Evolutionary conservation across 2,113 vertebrate genomes (phyloP).

Genomic region (Synodontis membranacea): DNA sequence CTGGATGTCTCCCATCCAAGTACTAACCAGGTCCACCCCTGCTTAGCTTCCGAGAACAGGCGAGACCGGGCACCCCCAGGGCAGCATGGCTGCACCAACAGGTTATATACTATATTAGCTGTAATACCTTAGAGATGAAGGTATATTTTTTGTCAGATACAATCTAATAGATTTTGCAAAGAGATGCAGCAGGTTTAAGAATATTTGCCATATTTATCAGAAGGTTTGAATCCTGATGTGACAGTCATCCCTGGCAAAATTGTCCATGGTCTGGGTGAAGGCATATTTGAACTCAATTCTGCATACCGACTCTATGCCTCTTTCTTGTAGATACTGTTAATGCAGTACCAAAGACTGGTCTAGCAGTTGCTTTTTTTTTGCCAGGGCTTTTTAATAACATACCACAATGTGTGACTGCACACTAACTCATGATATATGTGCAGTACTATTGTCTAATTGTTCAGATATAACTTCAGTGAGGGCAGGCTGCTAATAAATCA

Average conservation of each 20-base stretch:
- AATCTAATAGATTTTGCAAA: background rate
- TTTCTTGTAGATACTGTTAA: constrained; percentile 1
- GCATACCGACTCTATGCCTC: background rate
- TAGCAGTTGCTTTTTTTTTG: background rate
- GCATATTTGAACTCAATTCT: background rate
- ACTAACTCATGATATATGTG: background rate
- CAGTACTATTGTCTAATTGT: background rate
- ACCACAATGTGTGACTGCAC: background rate
- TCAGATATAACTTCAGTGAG: constrained; percentile 20
- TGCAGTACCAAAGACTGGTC: background rate
- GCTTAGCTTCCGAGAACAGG: too few relatives aligned
- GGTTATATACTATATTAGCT: too few relatives aligned
- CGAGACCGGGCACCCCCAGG: too few relatives aligned
- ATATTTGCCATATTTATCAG: background rate
- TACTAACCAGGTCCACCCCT: too few relatives aligned
- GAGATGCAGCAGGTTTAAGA: background rate
- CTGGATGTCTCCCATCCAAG: too few relatives aligned
- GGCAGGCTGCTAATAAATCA: constrained; percentile 20
- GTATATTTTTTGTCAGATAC: background rate
- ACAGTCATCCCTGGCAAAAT: background rate
- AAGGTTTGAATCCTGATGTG: background rate
- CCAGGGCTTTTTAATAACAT: background rate
- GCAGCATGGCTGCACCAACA: too few relatives aligned
- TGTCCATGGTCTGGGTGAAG: background rate
- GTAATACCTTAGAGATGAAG: constrained; percentile 10